Evolutionary conservation across 2,888 invertebrate genomes (phyloP).

Genomic region (Bruchidius siliquastri): DNA sequence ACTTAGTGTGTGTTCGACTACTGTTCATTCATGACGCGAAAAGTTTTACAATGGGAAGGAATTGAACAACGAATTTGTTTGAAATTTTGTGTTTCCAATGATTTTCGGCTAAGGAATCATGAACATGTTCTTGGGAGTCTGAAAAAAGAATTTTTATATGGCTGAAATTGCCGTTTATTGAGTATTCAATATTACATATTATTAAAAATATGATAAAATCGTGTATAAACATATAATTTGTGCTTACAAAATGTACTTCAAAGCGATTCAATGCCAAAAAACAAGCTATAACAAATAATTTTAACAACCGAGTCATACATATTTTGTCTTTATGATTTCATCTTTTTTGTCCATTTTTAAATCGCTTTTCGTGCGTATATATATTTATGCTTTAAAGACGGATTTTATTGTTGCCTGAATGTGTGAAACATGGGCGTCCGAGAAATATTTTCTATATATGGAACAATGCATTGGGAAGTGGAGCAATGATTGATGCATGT

Average conservation of each 20-base stretch:
- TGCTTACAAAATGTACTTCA: conserved; percentile 44
- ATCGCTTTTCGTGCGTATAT: neutral
- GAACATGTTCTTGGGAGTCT: no score
- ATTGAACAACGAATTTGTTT: no score
- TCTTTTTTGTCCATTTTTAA: conserved; percentile 4
- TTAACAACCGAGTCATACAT: conserved; percentile 16
- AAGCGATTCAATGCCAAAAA: conserved; percentile 35
- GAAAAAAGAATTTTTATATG: conserved; percentile 4
- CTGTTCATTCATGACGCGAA: no score
- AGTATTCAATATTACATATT: conserved; percentile 36
- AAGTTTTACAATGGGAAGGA: no score
- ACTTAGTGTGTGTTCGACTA: no score
- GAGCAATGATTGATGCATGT: neutral
- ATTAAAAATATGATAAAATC: conserved; percentile 48
- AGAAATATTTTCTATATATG: neutral
- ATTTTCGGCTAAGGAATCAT: no score
- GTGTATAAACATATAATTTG: conserved; percentile 48
- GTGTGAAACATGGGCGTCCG: neutral
- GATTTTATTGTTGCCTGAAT: conserved; percentile 13
- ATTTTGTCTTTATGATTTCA: conserved; percentile 15
- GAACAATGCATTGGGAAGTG: neutral
- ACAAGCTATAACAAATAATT: conserved; percentile 30
- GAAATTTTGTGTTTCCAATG: no score
- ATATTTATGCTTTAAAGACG: conserved; percentile 17
- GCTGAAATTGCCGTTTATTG: conserved; percentile 20